Evolutionary conservation across 2,888 invertebrate species (phyloP).

Genomic region (Eupithecia pulchellata): DNA sequence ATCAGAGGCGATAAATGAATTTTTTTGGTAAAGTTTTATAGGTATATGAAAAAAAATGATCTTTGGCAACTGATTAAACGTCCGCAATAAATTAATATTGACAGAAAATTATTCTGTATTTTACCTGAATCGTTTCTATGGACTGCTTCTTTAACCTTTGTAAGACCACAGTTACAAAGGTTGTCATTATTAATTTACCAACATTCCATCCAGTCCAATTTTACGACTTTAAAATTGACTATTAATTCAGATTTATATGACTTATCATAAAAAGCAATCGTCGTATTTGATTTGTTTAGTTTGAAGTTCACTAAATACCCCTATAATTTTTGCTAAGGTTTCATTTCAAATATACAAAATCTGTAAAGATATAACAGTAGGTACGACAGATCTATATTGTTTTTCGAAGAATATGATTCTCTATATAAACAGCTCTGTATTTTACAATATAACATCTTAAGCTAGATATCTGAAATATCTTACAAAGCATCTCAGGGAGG

Average conservation of each 20-base stretch:
- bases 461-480: conserved; percentile 20
- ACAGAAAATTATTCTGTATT: too few relatives aligned
- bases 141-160: too few relatives aligned
- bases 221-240: conserved; percentile 54
- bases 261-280: conserved; percentile 43
- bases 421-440: background rate
- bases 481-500: conserved; percentile 31
- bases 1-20: background rate
- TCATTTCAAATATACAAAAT: background rate
- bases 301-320: conserved; percentile 34
- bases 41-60: background rate
- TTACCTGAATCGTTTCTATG: too few relatives aligned
- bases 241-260: conserved; percentile 50
- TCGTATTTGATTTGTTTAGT: conserved; percentile 43
- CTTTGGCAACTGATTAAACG: too few relatives aligned
- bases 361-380: background rate
- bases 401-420: background rate
- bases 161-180: too few relatives aligned
- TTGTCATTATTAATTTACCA: conserved; percentile 44
- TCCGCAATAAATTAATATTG: too few relatives aligned
- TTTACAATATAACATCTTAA: background rate
- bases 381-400: background rate
- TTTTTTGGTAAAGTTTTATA: background rate
- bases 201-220: conserved; percentile 46
- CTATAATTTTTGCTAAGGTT: background rate